Conservation (phyloP, 2,888 invertebrate species). For the Poecilobothrus nobilitatus region DNA sequence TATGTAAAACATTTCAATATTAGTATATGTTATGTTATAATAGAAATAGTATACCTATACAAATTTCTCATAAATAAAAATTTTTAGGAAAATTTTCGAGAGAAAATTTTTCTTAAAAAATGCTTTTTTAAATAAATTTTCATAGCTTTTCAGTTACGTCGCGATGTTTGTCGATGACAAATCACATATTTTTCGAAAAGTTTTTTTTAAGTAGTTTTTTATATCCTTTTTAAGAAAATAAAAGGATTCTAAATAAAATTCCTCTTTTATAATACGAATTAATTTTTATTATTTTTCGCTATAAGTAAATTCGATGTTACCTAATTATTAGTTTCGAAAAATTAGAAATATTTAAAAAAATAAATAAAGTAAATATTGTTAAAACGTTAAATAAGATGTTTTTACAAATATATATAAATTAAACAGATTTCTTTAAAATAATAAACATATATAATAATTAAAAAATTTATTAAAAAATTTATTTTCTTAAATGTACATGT, state of each 20-base stretch:
- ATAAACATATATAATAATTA: too few species aligned
- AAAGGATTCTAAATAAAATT: not conserved
- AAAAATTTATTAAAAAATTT: too few species aligned
- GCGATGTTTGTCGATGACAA: slow-evolving; percentile 1
- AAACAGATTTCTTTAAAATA: too few species aligned
- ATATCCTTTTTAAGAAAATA: not conserved
- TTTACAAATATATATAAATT: too few species aligned
- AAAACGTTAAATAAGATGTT: not conserved
- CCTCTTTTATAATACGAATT: not conserved
- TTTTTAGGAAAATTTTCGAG: not conserved
- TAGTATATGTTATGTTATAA: too few species aligned
- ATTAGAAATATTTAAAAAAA: not conserved
- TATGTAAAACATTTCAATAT: too few species aligned
- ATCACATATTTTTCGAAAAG: not conserved
- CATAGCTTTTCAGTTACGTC: not conserved
- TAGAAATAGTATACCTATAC: too few species aligned
- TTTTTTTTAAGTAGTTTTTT: not conserved
- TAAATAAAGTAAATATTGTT: not conserved
- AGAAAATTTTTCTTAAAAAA: slow-evolving; percentile 20
- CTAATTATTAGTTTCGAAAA: not conserved
- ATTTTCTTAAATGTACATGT: too few species aligned
- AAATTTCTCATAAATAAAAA: too few species aligned
- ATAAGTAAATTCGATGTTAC: not conserved
- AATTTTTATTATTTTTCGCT: not conserved
- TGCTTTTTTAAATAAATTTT: too few species aligned